Base-by-base conservation (phyloP, 2,888 invertebrate species). In the Seladonia tumulorum region DNA sequence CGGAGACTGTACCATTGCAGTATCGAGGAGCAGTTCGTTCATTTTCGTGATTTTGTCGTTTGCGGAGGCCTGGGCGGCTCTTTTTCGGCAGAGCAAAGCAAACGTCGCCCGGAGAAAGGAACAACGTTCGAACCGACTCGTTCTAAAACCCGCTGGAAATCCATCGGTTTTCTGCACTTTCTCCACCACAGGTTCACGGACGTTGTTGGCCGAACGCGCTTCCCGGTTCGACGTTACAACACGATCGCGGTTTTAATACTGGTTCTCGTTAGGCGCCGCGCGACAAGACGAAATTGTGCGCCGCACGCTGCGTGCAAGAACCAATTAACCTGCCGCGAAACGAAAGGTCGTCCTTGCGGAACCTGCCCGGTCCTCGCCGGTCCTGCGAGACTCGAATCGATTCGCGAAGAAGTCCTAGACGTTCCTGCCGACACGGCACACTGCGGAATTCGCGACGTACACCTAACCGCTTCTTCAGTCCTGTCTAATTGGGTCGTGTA, bases 331-430 rank as follows among this genome's bases (percentile, higher is more conserved):
- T 22, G 7, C 53, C 22, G 8, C 53, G 8, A 53, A 53, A 76
- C 39, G 29, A 86, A 87, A 87, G 81, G 86, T 90, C 79, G 88
- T 22, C 85, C 86, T 76, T 87, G 84, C 80, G 71, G 74, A 53
- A 85, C 60, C 49, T 53, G 60, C 22, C 35, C 45, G n/a, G 12
- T 60, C 49, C 63, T 39, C 29, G 29, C 29, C 16, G 57, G 29
- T 53, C 16, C 53, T 39, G 53, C 57, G 35, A 60, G n/a, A 60
- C 39, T 18, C 25, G 42, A 66, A 66, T 66, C 66, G 66, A 66
- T 29, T 29, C 60, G 60, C 14, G 5, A 25, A 14, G 0, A 12
- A 25, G 25, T 25, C 25, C 14, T 14, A 25, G 14, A 60, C 25
- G 25, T 25, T 60, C 5, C 12, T 60, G 60, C 60, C 25, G 25